Conservation (phyloP, 2,113 vertebrate species). For the Pedionomus torquatus region DNA sequence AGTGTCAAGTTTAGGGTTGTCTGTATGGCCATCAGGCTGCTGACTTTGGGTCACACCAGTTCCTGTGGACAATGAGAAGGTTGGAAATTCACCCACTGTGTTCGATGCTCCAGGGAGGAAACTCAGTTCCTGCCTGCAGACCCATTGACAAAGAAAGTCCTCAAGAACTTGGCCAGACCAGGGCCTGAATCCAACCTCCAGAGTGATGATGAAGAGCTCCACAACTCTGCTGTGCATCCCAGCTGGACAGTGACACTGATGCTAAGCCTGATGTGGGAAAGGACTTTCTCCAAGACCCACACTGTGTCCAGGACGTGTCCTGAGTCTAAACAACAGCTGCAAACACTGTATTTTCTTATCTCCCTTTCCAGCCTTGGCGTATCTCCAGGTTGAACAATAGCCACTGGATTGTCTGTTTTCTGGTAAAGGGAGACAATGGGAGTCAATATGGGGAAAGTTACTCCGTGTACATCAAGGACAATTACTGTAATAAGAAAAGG, state of each 20-base stretch:
- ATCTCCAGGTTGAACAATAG: constrained; percentile 42
- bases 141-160: background rate
- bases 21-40: background rate
- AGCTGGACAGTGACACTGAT: background rate
- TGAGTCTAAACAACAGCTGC: constrained; percentile 37
- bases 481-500: background rate
- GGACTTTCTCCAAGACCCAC: background rate
- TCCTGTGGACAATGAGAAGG: background rate
- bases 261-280: background rate
- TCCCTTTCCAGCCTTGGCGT: background rate
- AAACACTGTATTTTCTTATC: constrained; percentile 10
- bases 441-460: background rate
- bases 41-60: background rate
- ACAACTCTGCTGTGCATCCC: background rate
- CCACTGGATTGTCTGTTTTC: background rate
- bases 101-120: background rate
- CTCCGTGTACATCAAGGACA: background rate
- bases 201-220: background rate
- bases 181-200: background rate
- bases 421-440: background rate
- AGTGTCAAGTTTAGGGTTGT: background rate
- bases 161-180: accelerated
- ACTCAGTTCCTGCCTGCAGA: background rate
- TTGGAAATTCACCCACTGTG: background rate
- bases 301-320: background rate